Evolutionary conservation across 1,140 invertebrate genomes (phyloP).

Genomic region (Pogonomyrmex californicus): DNA sequence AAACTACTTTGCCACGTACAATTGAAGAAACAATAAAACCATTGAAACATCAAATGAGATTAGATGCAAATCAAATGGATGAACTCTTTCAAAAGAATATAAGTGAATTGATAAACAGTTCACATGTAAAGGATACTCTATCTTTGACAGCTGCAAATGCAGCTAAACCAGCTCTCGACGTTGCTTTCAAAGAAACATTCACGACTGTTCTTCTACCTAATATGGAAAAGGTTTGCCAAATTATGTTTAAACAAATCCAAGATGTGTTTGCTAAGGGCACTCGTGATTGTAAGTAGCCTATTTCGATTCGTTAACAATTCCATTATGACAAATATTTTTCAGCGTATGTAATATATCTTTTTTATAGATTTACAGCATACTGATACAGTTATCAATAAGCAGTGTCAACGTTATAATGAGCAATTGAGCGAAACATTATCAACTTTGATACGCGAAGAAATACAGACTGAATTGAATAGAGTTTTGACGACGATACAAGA

Average conservation of each 20-base stretch:
- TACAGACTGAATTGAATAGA: slow-evolving; percentile 82
- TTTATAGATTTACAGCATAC: slow-evolving; percentile 83
- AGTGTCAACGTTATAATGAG: slow-evolving; percentile 81
- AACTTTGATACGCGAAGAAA: slow-evolving; percentile 80
- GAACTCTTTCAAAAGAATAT: slow-evolving; percentile 93
- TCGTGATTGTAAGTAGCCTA: slow-evolving; percentile 92
- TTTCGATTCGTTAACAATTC: not conserved
- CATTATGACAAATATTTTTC: not conserved
- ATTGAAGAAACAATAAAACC: slow-evolving; percentile 90
- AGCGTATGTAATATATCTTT: slow-evolving; percentile 19
- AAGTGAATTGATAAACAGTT: slow-evolving; percentile 91
- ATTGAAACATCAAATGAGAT: slow-evolving; percentile 91
- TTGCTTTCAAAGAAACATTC: slow-evolving; percentile 92
- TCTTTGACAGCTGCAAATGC: slow-evolving; percentile 90
- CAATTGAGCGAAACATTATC: slow-evolving; percentile 81
- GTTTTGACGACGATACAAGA: slow-evolving; percentile 81
- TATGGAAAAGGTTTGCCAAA: slow-evolving; percentile 94
- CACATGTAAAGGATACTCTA: slow-evolving; percentile 92
- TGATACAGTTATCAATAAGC: slow-evolving; percentile 80
- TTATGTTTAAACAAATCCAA: slow-evolving; percentile 96
- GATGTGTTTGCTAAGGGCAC: slow-evolving; percentile 94
- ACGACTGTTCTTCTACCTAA: slow-evolving; percentile 92
- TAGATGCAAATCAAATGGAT: slow-evolving; percentile 93
- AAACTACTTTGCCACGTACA: slow-evolving; percentile 88
- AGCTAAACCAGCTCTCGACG: slow-evolving; percentile 90